Evolutionary conservation across 2,797 vertebrate genomes (phyloP).

Genomic region (Poeciliopsis paucimaculata): DNA sequence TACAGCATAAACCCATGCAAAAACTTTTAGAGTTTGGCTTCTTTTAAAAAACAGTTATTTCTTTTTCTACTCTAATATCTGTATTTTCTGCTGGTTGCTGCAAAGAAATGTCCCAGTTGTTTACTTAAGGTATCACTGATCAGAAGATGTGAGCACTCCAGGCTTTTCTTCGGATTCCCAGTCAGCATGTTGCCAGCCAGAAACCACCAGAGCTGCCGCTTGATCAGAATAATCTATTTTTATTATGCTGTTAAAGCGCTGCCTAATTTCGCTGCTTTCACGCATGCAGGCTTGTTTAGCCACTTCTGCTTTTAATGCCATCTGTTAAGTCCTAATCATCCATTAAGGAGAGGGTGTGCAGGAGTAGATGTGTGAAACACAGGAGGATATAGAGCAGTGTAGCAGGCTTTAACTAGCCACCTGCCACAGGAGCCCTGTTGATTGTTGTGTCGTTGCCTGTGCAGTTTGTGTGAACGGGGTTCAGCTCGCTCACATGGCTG

Average conservation of each 20-base stretch:
- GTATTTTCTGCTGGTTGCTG: neutral
- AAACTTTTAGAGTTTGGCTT: neutral
- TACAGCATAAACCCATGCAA: neutral
- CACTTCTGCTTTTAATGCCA: slow-evolving; percentile 4
- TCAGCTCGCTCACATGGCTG: slow-evolving; percentile 44
- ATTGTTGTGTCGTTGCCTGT: slow-evolving; percentile 34
- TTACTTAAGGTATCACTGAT: neutral
- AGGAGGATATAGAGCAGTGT: slow-evolving; percentile 11
- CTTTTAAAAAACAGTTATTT: neutral
- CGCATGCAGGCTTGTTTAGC: slow-evolving; percentile 22
- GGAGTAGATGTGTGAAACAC: slow-evolving; percentile 3
- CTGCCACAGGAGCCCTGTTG: slow-evolving; percentile 19
- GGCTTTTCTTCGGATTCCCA: slow-evolving; percentile 32
- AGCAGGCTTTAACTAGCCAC: slow-evolving; percentile 35
- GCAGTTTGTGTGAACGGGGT: slow-evolving; percentile 47
- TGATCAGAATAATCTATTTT: slow-evolving; percentile 58
- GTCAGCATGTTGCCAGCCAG: slow-evolving; percentile 64
- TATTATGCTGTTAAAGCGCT: slow-evolving; percentile 52
- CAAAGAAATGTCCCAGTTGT: neutral
- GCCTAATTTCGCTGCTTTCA: slow-evolving; percentile 29
- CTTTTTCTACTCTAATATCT: accelerated
- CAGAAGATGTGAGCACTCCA: neutral
- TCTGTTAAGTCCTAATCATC: slow-evolving; percentile 5
- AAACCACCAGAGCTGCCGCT: slow-evolving; percentile 48
- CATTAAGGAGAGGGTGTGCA: slow-evolving; percentile 5